Conservation (phyloP, 2,797 vertebrate genomes). For the Pyrocephalus nanus region DNA sequence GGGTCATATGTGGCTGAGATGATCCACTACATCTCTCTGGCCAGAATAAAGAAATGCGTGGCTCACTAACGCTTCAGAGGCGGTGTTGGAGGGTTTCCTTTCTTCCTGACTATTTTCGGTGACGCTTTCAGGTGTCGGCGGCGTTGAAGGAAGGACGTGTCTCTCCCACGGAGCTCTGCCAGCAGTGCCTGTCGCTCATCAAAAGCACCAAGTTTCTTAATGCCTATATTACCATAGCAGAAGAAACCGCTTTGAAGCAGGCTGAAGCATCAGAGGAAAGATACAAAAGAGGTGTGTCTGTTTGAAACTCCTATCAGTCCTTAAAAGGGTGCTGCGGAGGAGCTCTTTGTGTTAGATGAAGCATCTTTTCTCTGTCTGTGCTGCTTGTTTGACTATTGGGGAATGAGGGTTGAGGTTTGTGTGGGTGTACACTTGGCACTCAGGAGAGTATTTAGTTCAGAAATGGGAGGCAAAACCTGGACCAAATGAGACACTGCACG, state of each 20-base stretch:
- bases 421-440: neutral
- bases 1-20: neutral
- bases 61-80: neutral
- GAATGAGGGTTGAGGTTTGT: neutral
- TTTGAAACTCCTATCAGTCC: neutral
- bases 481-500: neutral
- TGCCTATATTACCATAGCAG: slow-evolving; percentile 88
- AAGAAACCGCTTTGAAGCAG: slow-evolving; percentile 87
- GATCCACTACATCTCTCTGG: neutral
- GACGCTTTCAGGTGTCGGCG: slow-evolving; percentile 78
- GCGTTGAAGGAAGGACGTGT: slow-evolving; percentile 85
- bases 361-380: rapidly evolving
- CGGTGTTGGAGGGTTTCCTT: neutral
- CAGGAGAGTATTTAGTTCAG: rapidly evolving
- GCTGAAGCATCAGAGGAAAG: slow-evolving; percentile 87
- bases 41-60: neutral
- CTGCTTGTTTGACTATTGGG: rapidly evolving
- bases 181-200: slow-evolving; percentile 85
- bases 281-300: slow-evolving; percentile 79
- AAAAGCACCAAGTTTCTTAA: slow-evolving; percentile 87
- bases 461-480: neutral
- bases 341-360: neutral
- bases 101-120: neutral
- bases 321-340: neutral
- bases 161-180: slow-evolving; percentile 88